phyloP scores from a whole-genome alignment of 2,797 vertebrate species.

The Hyperoplus lanceolatus region DNA sequence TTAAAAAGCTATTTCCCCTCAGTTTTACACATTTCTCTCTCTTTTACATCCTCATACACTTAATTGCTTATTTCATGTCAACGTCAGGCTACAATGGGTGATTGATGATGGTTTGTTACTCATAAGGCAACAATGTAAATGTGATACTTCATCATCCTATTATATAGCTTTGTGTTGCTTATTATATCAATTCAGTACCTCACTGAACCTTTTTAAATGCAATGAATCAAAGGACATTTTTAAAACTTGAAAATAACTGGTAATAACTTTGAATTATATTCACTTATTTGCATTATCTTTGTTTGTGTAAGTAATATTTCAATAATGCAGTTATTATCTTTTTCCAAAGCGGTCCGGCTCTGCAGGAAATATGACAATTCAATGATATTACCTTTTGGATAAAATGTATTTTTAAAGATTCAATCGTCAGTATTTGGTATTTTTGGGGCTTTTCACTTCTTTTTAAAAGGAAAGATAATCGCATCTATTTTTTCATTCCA shows the following conservation, averaged over 20 bases:
- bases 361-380: constrained; percentile 65
- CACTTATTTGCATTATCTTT: constrained; percentile 50
- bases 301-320: constrained; percentile 56
- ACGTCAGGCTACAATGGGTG: constrained; percentile 43
- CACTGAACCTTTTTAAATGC: constrained; percentile 22
- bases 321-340: constrained; percentile 71
- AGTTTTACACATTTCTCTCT: constrained; percentile 41
- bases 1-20: constrained; percentile 45
- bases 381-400: constrained; percentile 71
- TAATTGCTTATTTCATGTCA: constrained; percentile 57
- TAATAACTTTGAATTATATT: constrained; percentile 46
- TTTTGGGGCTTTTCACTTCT: constrained; percentile 27
- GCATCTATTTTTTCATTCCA: constrained; percentile 22
- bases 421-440: constrained; percentile 52
- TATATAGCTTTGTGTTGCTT: constrained; percentile 22
- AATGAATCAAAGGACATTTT: constrained; percentile 41
- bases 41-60: constrained; percentile 49
- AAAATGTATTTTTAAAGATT: constrained; percentile 66
- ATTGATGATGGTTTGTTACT: constrained; percentile 51
- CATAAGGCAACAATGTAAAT: constrained; percentile 29
- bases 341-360: constrained; percentile 46
- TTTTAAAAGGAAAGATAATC: constrained; percentile 27
- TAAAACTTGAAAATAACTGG: constrained; percentile 25
- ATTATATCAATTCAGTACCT: constrained; percentile 26
- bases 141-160: constrained; percentile 30